Conservation (phyloP, 2,888 invertebrate genomes). For the Heteromyza rotundicornis region DNA sequence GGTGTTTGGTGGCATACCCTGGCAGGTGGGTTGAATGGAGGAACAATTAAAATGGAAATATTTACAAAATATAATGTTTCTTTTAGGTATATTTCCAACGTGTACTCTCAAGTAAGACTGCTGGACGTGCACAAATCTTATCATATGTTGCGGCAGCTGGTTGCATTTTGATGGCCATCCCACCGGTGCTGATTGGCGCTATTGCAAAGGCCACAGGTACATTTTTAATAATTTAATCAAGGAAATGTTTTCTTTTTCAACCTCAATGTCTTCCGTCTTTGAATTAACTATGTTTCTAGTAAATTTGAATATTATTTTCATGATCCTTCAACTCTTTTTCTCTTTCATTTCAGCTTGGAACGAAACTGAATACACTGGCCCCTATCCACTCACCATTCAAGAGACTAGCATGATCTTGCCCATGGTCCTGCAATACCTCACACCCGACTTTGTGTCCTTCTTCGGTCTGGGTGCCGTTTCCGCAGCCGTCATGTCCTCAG, state of each 20-base stretch:
- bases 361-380: slow-evolving; percentile 84
- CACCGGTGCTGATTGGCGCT: slow-evolving; percentile 95
- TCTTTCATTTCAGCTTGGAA: slow-evolving; percentile 84
- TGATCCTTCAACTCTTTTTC: no score
- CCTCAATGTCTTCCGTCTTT: background rate
- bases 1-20: slow-evolving; percentile 95
- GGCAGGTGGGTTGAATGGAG: slow-evolving; percentile 73
- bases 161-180: slow-evolving; percentile 96
- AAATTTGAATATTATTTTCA: background rate
- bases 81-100: slow-evolving; percentile 97
- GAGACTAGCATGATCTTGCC: slow-evolving; percentile 96
- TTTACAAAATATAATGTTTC: background rate
- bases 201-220: slow-evolving; percentile 93
- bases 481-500: slow-evolving; percentile 99
- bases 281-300: background rate
- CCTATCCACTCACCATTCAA: slow-evolving; percentile 73
- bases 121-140: slow-evolving; percentile 88
- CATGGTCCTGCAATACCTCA: slow-evolving; percentile 94
- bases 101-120: slow-evolving; percentile 94
- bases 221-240: background rate
- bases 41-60: background rate
- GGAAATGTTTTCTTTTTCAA: background rate
- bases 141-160: slow-evolving; percentile 96
- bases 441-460: slow-evolving; percentile 95
- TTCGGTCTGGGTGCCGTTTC: slow-evolving; percentile 98